A percentile compares a stretch with the other conserved stretches of the same genome.
Conservation (phyloP, 2,888 invertebrate species). For the Drosophila ezoana region DNA sequence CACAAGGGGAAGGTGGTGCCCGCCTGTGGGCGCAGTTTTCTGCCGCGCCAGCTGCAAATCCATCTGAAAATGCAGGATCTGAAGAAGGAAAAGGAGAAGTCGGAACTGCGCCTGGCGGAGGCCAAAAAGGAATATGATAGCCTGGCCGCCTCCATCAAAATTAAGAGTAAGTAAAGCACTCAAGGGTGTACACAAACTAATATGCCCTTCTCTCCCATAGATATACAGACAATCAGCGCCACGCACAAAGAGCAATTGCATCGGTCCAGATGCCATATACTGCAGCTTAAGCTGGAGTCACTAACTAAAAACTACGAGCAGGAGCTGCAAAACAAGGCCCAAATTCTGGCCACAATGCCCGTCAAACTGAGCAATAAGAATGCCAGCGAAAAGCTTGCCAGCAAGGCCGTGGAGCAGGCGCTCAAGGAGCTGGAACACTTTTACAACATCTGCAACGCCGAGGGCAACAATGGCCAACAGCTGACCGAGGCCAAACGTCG, state of each 20-base stretch:
- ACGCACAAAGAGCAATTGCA: slow-evolving; percentile 70
- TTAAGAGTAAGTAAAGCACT: slow-evolving; percentile 73
- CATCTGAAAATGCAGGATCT: slow-evolving; percentile 79
- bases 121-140: slow-evolving; percentile 69
- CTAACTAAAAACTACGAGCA: slow-evolving; percentile 64
- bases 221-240: slow-evolving; percentile 77
- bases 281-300: slow-evolving; percentile 74
- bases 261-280: slow-evolving; percentile 67
- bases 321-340: slow-evolving; percentile 68
- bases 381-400: slow-evolving; percentile 75
- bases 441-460: slow-evolving; percentile 69
- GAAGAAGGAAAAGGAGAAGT: slow-evolving; percentile 58
- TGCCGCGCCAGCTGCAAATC: slow-evolving; percentile 80
- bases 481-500: slow-evolving; percentile 72
- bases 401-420: slow-evolving; percentile 71
- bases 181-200: background rate
- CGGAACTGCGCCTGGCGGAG: slow-evolving; percentile 59
- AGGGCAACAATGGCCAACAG: slow-evolving; percentile 41
- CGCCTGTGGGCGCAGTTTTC: slow-evolving; percentile 67
- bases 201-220: slow-evolving; percentile 45
- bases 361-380: slow-evolving; percentile 75
- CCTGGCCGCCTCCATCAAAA: slow-evolving; percentile 73
- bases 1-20: slow-evolving; percentile 76
- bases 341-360: slow-evolving; percentile 78
- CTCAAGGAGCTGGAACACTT: slow-evolving; percentile 78